Evolutionary conservation across 2,113 vertebrate genomes (phyloP).

Genomic region (Sorex araneus): DNA sequence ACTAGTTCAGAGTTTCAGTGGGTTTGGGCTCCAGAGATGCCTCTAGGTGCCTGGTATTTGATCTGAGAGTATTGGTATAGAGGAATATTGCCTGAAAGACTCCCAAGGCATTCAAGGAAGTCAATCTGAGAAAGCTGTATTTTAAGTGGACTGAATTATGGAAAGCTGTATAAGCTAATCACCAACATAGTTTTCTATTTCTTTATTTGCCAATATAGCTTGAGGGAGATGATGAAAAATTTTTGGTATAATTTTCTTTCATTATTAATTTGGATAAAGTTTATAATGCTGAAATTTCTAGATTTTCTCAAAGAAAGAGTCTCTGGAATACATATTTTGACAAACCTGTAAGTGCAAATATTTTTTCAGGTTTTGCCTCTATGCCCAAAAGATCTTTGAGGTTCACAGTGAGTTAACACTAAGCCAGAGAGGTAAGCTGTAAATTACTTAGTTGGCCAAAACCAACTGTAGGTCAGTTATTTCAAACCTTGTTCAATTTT

Average conservation of each 20-base stretch:
- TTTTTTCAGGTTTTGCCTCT: constrained; percentile 70
- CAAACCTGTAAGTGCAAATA: constrained; percentile 61
- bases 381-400: constrained; percentile 68
- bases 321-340: constrained; percentile 30
- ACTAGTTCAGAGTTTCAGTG: background rate
- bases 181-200: constrained; percentile 15
- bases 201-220: constrained; percentile 19
- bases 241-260: constrained; percentile 40
- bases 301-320: constrained; percentile 54
- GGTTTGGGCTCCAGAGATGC: background rate
- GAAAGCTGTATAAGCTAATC: background rate
- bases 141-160: background rate
- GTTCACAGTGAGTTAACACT: constrained; percentile 78
- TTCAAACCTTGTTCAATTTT: constrained; percentile 82
- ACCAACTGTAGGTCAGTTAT: constrained; percentile 83
- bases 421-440: constrained; percentile 75
- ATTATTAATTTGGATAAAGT: constrained; percentile 33
- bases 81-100: background rate
- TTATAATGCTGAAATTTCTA: constrained; percentile 34
- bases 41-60: background rate
- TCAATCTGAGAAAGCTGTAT: background rate
- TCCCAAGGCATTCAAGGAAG: background rate
- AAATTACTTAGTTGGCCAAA: constrained; percentile 81
- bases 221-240: constrained; percentile 23
- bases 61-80: background rate